These are phyloP conservation scores for Casuarius casuarius DNA, from an alignment of 2,113 vertebrate species.

Conservation along the genomic window DNA sequence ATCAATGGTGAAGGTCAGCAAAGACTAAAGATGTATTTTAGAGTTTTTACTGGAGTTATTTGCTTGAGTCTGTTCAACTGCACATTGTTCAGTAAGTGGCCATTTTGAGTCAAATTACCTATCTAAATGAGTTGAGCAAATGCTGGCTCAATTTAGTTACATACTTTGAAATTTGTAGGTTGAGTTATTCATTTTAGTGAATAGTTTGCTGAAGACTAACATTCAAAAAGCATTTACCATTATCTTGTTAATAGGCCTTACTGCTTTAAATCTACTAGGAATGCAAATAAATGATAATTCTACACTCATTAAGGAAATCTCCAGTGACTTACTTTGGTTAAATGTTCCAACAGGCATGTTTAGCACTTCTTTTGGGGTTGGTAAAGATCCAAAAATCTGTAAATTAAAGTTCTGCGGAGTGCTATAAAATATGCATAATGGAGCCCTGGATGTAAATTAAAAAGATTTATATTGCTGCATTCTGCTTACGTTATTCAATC, in stretches of 20 bases:
- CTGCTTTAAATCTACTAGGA: slow-evolving; percentile 82
- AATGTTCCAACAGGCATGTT: slow-evolving; percentile 81
- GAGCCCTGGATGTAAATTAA: slow-evolving; percentile 82
- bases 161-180: slow-evolving; percentile 66
- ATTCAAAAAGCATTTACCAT: slow-evolving; percentile 74
- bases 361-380: slow-evolving; percentile 78
- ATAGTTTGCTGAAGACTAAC: slow-evolving; percentile 72
- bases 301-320: slow-evolving; percentile 79
- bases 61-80: slow-evolving; percentile 22
- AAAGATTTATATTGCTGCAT: slow-evolving; percentile 78
- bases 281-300: slow-evolving; percentile 86
- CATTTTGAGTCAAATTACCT: slow-evolving; percentile 52
- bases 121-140: slow-evolving; percentile 65
- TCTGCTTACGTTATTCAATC: slow-evolving; percentile 80
- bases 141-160: slow-evolving; percentile 52
- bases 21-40: not conserved
- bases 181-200: slow-evolving; percentile 64
- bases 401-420: slow-evolving; percentile 83
- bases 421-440: slow-evolving; percentile 84
- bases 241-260: slow-evolving; percentile 80
- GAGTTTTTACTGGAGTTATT: not conserved
- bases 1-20: not conserved
- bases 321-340: slow-evolving; percentile 77
- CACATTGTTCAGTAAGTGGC: slow-evolving; percentile 23
- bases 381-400: slow-evolving; percentile 80